phyloP scores from a whole-genome alignment of 2,888 invertebrate species.

The Sinotaia quadrata region DNA sequence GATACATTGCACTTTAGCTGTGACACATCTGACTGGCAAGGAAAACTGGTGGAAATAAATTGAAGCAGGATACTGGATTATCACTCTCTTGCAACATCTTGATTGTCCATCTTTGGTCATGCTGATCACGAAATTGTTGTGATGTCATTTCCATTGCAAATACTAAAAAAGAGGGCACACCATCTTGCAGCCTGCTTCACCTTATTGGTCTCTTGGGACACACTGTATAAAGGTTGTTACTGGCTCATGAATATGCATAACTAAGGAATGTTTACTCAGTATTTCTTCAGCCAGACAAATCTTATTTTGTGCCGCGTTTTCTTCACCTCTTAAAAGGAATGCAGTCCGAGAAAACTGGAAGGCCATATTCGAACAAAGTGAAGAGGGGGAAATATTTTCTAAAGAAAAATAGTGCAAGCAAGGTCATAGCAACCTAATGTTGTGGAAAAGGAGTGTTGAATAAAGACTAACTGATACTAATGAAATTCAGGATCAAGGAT shows the following conservation, averaged over 20 bases:
- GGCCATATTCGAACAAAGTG: not conserved
- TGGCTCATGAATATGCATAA: slow-evolving; percentile 17
- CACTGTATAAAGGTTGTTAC: not conserved
- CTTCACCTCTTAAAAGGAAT: not conserved
- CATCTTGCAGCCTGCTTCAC: not conserved
- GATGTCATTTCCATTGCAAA: slow-evolving; percentile 14
- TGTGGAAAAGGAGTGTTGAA: no score
- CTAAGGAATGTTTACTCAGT: not conserved
- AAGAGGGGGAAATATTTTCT: not conserved
- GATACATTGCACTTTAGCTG: no score
- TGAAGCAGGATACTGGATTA: not conserved
- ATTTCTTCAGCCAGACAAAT: not conserved
- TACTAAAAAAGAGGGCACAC: slow-evolving; percentile 1
- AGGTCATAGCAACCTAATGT: no score
- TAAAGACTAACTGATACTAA: no score
- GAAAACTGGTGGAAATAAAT: not conserved
- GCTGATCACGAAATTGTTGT: not conserved
- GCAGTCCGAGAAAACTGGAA: not conserved
- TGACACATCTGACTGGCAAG: no score
- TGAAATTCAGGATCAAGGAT: no score
- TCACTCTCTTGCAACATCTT: not conserved
- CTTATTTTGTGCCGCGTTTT: not conserved
- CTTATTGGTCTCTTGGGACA: not conserved
- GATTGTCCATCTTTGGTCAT: not conserved
- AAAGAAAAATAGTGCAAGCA: not conserved